Percentiles rank a stretch among this genome's conserved stretches.
Conservation (phyloP, 2,113 vertebrate species). For the Campylomormyrus numenius region DNA sequence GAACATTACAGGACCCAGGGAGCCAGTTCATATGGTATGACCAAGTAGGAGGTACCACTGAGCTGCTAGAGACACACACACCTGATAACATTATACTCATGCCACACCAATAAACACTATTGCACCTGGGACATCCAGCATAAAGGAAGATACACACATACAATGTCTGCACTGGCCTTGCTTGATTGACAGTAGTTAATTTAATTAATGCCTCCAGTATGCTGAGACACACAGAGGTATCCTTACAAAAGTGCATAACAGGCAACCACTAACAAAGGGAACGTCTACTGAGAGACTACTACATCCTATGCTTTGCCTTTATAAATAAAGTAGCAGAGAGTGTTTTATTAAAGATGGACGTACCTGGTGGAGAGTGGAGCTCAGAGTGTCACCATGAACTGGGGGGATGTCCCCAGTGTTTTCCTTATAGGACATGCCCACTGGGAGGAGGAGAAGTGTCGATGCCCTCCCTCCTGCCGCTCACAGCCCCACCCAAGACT, state of each 20-base stretch:
- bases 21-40: neutral
- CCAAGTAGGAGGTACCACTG: neutral
- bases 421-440: conserved; percentile 38
- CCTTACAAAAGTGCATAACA: no score
- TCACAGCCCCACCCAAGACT: neutral
- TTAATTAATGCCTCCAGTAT: neutral
- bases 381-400: conserved; percentile 29
- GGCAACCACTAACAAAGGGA: no score
- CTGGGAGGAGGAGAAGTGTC: conserved; percentile 44
- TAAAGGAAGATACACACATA: neutral
- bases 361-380: conserved; percentile 45
- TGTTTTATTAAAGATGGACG: conserved; percentile 10
- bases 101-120: neutral
- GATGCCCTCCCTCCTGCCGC: conserved; percentile 11
- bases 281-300: neutral
- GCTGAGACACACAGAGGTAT: neutral
- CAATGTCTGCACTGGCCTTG: neutral
- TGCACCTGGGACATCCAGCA: neutral
- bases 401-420: conserved; percentile 4
- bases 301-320: neutral
- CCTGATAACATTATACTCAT: neutral
- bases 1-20: neutral
- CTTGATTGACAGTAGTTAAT: neutral
- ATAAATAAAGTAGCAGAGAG: neutral
- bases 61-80: neutral